Evolutionary conservation across 2,797 vertebrate species (phyloP).

Genomic region (Channallabes apus): DNA sequence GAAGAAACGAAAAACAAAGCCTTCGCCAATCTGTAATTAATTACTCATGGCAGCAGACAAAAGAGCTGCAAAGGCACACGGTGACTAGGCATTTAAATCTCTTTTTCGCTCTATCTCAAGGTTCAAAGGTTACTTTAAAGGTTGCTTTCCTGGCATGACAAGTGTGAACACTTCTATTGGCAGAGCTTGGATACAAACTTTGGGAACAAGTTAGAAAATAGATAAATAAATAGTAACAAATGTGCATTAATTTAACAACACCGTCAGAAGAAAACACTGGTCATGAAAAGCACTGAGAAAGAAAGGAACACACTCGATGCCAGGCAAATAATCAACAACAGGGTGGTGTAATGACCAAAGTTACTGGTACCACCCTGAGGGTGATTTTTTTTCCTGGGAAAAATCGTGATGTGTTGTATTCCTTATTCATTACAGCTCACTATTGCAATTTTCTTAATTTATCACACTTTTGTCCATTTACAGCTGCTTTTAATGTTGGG

Average conservation of each 20-base stretch:
- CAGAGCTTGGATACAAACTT: no score
- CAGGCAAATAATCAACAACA: background rate
- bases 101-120: background rate
- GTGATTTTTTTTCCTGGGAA: background rate
- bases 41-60: background rate
- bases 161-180: no score
- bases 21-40: background rate
- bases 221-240: no score
- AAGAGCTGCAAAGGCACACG: background rate
- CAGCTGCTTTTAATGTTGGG: background rate
- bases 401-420: background rate
- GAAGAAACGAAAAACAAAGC: constrained; percentile 1
- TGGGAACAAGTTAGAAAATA: no score
- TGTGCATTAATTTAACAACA: no score
- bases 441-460: background rate
- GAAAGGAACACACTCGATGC: no score
- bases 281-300: no score
- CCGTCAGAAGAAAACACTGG: no score
- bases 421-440: background rate
- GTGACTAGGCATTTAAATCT: background rate
- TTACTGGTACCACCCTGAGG: background rate
- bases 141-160: no score
- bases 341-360: background rate
- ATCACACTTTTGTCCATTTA: background rate
- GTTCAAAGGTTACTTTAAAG: background rate